phyloP scores from a whole-genome alignment of 2,888 invertebrate genomes.

The Xylota sylvarum region DNA sequence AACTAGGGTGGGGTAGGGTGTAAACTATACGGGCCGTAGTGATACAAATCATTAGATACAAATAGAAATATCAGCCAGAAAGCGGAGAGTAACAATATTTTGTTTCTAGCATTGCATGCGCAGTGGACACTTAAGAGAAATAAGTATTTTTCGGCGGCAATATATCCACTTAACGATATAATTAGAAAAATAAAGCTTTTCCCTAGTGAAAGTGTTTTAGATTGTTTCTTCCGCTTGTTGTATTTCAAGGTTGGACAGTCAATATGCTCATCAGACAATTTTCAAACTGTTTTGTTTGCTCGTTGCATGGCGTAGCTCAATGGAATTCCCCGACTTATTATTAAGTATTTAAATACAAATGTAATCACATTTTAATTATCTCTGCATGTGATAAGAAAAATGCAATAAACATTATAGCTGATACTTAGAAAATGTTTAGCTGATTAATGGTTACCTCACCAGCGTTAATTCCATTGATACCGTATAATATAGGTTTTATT shows the following conservation, averaged over 20 bases:
- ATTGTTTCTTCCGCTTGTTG: constrained; percentile 7
- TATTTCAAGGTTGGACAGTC: constrained; percentile 22
- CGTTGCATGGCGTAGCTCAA: neutral
- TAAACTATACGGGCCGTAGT: neutral
- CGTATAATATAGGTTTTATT: no score
- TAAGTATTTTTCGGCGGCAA: neutral
- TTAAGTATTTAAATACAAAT: no score
- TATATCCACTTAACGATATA: constrained; percentile 30
- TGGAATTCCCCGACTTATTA: no score
- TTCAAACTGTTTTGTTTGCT: neutral
- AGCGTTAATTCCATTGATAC: no score
- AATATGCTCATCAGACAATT: neutral
- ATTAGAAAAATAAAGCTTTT: constrained; percentile 39
- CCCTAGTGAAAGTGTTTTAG: constrained; percentile 45
- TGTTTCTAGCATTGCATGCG: constrained; percentile 32
- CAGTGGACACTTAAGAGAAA: constrained; percentile 24
- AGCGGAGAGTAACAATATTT: neutral
- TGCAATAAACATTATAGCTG: no score
- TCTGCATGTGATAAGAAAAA: no score
- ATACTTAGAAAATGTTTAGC: no score
- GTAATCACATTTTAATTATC: no score
- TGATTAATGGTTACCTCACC: no score
- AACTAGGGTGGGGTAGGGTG: neutral
- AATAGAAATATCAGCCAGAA: neutral
- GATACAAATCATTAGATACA: neutral